Percentiles rank a stretch among this genome's conserved stretches.
These are phyloP conservation scores for Anoplophora glabripennis DNA, from an alignment of 1,140 invertebrate genomes.

Conservation along the genomic window DNA sequence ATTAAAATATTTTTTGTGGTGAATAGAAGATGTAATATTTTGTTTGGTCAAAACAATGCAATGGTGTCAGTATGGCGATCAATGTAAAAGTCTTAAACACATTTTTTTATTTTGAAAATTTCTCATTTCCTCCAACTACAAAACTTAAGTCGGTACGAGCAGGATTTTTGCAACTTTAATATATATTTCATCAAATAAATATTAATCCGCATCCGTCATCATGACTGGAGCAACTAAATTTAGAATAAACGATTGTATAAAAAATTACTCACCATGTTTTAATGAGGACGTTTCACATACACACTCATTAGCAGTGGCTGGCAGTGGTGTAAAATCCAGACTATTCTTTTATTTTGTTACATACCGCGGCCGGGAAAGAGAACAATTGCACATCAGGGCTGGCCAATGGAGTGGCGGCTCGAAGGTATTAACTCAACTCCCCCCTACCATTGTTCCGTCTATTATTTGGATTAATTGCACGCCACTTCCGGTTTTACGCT, in stretches of 20 bases:
- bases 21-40: too few species aligned
- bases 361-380: slow-evolving; percentile 28
- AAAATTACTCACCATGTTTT: not conserved
- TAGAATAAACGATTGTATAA: slow-evolving; percentile 4
- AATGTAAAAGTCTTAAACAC: too few species aligned
- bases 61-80: too few species aligned
- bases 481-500: slow-evolving; percentile 40
- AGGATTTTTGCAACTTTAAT: too few species aligned
- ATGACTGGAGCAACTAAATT: too few species aligned
- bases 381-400: slow-evolving; percentile 29
- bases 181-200: too few species aligned
- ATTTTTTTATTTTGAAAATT: too few species aligned
- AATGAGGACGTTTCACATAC: slow-evolving; percentile 2
- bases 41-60: too few species aligned
- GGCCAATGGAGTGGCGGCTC: slow-evolving; percentile 10
- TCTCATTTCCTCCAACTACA: too few species aligned
- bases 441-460: slow-evolving; percentile 35
- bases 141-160: too few species aligned
- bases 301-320: not conserved
- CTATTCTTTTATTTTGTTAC: slow-evolving; percentile 32
- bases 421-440: slow-evolving; percentile 7
- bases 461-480: slow-evolving; percentile 45
- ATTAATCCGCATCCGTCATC: too few species aligned
- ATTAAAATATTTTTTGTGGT: too few species aligned
- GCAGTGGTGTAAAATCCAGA: slow-evolving; percentile 16